Evolutionary conservation across 2,113 vertebrate species (phyloP).

Genomic region (Steatornis caripensis): DNA sequence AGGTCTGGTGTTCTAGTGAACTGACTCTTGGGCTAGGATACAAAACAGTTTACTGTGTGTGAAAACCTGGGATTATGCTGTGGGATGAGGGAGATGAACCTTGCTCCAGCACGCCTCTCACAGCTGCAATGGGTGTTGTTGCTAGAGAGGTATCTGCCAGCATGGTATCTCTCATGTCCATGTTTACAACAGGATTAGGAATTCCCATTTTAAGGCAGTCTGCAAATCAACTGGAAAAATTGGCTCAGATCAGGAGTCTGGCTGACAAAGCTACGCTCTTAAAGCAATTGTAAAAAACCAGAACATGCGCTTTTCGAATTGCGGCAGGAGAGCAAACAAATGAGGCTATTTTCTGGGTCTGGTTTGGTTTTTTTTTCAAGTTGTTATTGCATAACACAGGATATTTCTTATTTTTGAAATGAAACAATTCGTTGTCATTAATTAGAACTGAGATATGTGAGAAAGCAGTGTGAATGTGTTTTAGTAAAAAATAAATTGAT

Average conservation of each 20-base stretch:
- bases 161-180: not conserved
- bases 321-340: constrained; percentile 1
- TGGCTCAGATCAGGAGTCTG: constrained; percentile 19
- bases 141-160: not conserved
- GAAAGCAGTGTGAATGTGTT: not conserved
- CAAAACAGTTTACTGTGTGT: constrained; percentile 1
- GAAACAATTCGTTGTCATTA: not conserved
- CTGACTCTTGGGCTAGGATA: constrained; percentile 9
- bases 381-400: not conserved
- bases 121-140: constrained; percentile 19
- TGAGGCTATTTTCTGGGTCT: not conserved
- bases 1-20: not conserved
- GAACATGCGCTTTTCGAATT: constrained; percentile 25
- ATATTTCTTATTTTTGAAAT: not conserved
- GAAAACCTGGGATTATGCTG: not conserved
- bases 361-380: not conserved
- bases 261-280: constrained; percentile 31
- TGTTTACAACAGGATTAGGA: constrained; percentile 11
- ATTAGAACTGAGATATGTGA: not conserved
- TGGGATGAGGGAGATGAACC: not conserved
- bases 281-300: constrained; percentile 30
- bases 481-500: not conserved
- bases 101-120: not conserved
- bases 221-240: constrained; percentile 54
- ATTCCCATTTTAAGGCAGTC: not conserved